Percentiles rank a stretch among this genome's conserved stretches.
Conservation (phyloP, 1,140 invertebrate genomes). For the Neodiprion pinetum region DNA sequence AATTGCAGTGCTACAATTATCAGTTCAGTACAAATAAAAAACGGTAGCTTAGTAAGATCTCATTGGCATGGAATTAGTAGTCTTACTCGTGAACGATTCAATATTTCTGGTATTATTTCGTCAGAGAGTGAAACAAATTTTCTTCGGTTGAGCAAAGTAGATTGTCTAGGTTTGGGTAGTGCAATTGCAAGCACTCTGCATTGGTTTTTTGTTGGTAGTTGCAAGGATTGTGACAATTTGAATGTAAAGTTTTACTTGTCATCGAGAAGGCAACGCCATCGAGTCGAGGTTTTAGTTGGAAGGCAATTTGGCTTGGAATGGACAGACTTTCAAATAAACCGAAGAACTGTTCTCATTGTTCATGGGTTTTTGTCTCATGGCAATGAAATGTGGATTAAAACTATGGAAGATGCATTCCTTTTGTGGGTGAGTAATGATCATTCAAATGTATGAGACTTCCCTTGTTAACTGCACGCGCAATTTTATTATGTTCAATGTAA, state of each 20-base stretch:
- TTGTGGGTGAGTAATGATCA: constrained; percentile 54
- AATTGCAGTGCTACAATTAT: neutral
- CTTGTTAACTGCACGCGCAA: neutral
- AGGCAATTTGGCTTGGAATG: constrained; percentile 66
- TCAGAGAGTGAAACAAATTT: neutral
- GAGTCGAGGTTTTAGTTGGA: constrained; percentile 47
- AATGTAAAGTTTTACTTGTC: constrained; percentile 51
- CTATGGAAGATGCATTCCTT: constrained; percentile 62
- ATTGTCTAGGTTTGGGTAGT: constrained; percentile 50
- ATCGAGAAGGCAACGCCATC: constrained; percentile 38
- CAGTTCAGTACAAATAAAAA: neutral
- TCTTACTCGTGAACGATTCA: constrained; percentile 9
- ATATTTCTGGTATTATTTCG: constrained; percentile 4
- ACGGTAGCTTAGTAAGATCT: neutral
- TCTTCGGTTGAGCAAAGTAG: constrained; percentile 28
- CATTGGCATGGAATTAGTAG: neutral
- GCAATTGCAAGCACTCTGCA: constrained; percentile 34
- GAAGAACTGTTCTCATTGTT: constrained; percentile 63
- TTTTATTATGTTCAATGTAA: neutral
- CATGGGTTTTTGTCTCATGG: constrained; percentile 67
- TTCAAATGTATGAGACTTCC: constrained; percentile 18
- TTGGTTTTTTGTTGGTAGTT: constrained; percentile 38
- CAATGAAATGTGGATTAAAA: constrained; percentile 60
- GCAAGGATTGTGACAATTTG: constrained; percentile 34
- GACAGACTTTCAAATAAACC: constrained; percentile 61